Conservation (phyloP, 2,888 invertebrate species). For the Eulithis prunata region DNA sequence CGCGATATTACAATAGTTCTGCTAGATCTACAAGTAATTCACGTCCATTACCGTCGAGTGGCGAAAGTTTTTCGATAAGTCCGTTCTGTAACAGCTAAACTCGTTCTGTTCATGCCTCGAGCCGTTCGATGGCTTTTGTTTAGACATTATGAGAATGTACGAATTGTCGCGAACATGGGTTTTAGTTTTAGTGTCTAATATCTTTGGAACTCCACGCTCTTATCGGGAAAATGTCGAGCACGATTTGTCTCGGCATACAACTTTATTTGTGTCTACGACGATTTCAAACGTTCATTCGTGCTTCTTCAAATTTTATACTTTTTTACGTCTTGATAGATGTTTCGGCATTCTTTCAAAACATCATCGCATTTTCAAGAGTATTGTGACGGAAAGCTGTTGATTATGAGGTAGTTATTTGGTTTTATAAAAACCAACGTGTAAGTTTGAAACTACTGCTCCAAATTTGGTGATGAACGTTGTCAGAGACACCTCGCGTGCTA, state of each 20-base stretch:
- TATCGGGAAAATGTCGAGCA: constrained; percentile 57
- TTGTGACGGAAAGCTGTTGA: too few species aligned
- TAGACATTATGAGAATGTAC: constrained; percentile 70
- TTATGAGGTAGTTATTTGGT: background rate
- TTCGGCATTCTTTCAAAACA: too few species aligned
- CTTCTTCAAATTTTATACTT: constrained; percentile 14
- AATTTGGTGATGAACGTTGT: background rate
- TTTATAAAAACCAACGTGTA: background rate
- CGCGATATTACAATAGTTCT: constrained; percentile 40
- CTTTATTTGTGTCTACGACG: constrained; percentile 41
- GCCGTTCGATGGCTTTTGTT: constrained; percentile 68
- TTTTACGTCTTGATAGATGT: background rate
- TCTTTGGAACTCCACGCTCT: constrained; percentile 53
- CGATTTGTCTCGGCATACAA: constrained; percentile 40
- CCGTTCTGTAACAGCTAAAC: constrained; percentile 58
- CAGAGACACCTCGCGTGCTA: background rate
- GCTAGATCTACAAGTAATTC: constrained; percentile 28
- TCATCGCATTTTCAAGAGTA: too few species aligned
- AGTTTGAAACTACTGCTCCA: background rate
- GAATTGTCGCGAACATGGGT: constrained; percentile 62
- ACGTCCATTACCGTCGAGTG: constrained; percentile 38
- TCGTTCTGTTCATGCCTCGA: constrained; percentile 53
- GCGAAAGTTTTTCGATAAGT: constrained; percentile 68
- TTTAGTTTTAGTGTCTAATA: constrained; percentile 56
- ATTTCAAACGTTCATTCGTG: constrained; percentile 33